Conservation (phyloP, 2,888 invertebrate species). For the Coelinius sp. region DNA sequence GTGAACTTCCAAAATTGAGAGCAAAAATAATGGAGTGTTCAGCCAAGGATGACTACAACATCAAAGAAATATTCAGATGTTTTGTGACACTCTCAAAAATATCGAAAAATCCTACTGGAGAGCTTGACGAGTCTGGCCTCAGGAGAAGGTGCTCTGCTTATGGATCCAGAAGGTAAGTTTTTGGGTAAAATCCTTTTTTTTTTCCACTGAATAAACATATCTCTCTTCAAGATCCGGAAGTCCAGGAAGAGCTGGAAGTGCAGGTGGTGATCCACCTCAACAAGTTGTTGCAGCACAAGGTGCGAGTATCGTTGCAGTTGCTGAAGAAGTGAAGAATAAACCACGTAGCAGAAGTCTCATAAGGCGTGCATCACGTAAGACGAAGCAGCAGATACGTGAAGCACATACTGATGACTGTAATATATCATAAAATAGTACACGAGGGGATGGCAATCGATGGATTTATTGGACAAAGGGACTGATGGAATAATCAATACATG, state of each 20-base stretch:
- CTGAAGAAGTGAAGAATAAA: slow-evolving; percentile 73
- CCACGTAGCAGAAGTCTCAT: slow-evolving; percentile 83
- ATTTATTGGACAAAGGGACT: neutral
- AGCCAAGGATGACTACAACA: slow-evolving; percentile 84
- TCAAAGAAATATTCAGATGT: slow-evolving; percentile 85
- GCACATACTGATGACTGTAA: slow-evolving; percentile 81
- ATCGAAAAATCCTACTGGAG: slow-evolving; percentile 72
- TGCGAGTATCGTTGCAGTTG: slow-evolving; percentile 64
- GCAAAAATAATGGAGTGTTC: slow-evolving; percentile 84
- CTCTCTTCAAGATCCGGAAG: slow-evolving; percentile 60
- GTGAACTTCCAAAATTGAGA: slow-evolving; percentile 81
- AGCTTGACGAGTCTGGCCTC: slow-evolving; percentile 76
- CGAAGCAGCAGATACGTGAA: slow-evolving; percentile 84
- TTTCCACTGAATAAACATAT: neutral
- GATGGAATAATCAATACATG: neutral
- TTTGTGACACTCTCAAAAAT: slow-evolving; percentile 84
- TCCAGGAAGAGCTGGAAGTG: slow-evolving; percentile 61
- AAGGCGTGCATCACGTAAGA: slow-evolving; percentile 83
- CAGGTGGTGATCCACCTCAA: slow-evolving; percentile 60
- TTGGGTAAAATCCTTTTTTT: neutral
- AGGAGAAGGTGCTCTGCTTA: slow-evolving; percentile 84
- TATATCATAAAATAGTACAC: slow-evolving; percentile 74
- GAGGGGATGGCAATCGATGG: neutral
- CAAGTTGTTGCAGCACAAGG: slow-evolving; percentile 63
- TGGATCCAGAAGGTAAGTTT: slow-evolving; percentile 69